phyloP scores from a whole-genome alignment of 2,888 invertebrate genomes.

The Strigamia crassipes region DNA sequence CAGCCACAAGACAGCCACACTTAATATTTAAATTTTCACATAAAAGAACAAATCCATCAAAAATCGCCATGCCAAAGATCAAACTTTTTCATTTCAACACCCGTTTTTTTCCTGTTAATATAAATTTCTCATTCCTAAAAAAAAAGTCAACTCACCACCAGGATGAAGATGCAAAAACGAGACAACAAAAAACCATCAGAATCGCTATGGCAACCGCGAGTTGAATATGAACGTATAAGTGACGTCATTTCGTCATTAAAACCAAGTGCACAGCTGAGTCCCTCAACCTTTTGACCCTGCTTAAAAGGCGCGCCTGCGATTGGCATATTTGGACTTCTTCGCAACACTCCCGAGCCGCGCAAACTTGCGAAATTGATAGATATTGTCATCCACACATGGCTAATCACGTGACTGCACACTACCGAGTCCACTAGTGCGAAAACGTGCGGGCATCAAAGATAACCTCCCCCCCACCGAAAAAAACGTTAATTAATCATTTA shows the following conservation, averaged over 20 bases:
- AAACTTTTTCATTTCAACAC: background rate
- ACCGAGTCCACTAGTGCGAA: background rate
- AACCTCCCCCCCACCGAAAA: background rate
- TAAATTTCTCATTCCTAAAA: background rate
- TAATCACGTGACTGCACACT: background rate
- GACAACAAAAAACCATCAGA: constrained; percentile 26
- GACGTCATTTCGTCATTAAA: constrained; percentile 27
- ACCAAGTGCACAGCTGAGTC: constrained; percentile 27
- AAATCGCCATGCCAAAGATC: background rate
- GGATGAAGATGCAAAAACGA: constrained; percentile 33
- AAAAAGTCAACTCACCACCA: constrained; percentile 27
- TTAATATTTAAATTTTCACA: too few relatives aligned
- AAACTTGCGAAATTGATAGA: background rate
- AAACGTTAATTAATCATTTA: background rate
- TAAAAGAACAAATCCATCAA: background rate
- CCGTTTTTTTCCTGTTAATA: too few relatives aligned
- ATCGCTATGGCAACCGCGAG: background rate
- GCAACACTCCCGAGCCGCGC: background rate
- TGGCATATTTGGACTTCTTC: constrained; percentile 10
- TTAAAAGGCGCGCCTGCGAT: constrained; percentile 19
- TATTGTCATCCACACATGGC: background rate
- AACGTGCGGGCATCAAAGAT: too few relatives aligned
- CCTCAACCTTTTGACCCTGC: background rate
- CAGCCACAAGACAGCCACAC: too few relatives aligned
- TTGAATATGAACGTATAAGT: constrained; percentile 14